phyloP scores from a whole-genome alignment of 2,113 vertebrate genomes.

The Sylvia atricapilla region DNA sequence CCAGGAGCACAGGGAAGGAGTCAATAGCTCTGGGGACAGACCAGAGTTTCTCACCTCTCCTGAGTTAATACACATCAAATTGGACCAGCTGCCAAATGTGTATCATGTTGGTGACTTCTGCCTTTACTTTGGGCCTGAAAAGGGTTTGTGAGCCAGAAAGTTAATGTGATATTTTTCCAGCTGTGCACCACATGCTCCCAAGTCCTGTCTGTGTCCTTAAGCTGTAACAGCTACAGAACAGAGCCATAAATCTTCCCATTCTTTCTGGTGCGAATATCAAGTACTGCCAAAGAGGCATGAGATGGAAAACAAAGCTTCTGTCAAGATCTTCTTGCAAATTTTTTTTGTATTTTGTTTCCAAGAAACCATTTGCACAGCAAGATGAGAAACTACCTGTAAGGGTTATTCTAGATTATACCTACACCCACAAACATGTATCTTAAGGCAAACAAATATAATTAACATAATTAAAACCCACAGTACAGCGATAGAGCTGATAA shows the following conservation, averaged over 20 bases:
- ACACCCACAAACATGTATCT: fast-evolving
- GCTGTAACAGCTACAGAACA: neutral
- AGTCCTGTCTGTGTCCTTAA: neutral
- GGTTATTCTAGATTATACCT: neutral
- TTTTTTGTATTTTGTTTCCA: neutral
- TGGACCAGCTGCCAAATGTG: neutral
- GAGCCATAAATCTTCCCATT: neutral
- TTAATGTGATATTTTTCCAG: neutral
- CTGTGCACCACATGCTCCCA: neutral
- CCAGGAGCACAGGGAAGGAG: neutral
- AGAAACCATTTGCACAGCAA: neutral
- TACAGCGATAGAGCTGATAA: neutral
- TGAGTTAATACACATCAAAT: neutral
- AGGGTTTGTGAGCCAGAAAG: neutral
- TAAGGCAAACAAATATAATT: neutral
- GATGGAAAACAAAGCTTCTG: neutral
- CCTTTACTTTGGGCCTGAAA: neutral
- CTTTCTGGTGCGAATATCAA: neutral
- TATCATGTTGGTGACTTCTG: neutral
- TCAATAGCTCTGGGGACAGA: neutral
- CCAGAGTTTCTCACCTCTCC: neutral
- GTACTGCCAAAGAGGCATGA: neutral
- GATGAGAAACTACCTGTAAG: neutral
- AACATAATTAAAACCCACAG: neutral
- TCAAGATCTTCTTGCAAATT: neutral